Conservation (phyloP, 2,113 vertebrate genomes). For the Aegypius monachus region DNA sequence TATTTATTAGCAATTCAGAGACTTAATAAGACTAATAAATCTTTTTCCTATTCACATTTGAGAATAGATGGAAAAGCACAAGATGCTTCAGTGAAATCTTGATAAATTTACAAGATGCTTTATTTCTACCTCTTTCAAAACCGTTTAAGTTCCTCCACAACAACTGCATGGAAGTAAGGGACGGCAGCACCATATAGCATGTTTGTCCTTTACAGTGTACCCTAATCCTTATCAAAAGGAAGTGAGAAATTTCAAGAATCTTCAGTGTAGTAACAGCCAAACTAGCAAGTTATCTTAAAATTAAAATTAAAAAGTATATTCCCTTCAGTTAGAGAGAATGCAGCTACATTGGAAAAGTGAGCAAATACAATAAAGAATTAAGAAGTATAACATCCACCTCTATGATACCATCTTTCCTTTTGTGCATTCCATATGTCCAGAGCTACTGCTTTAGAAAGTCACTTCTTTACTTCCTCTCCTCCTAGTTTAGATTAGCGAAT, state of each 20-base stretch:
- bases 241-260: not conserved
- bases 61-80: not conserved
- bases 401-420: not conserved
- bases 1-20: not conserved
- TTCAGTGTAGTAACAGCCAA: not conserved
- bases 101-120: not conserved
- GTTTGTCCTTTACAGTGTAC: not conserved
- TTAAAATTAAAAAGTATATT: not conserved
- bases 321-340: not conserved
- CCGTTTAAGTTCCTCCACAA: not conserved
- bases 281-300: not conserved
- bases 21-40: not conserved
- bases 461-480: not conserved
- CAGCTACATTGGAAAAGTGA: not conserved
- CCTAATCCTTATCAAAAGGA: not conserved
- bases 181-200: not conserved
- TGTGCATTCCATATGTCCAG: not conserved
- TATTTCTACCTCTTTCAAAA: not conserved
- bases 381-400: not conserved
- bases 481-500: not conserved
- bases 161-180: not conserved
- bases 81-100: not conserved
- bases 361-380: not conserved
- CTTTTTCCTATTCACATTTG: not conserved
- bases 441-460: not conserved